A percentile compares a stretch with the other conserved stretches of the same genome.
Evolutionary conservation across 2,888 invertebrate species (phyloP).

Genomic region (Caenorhabditis sinica): DNA sequence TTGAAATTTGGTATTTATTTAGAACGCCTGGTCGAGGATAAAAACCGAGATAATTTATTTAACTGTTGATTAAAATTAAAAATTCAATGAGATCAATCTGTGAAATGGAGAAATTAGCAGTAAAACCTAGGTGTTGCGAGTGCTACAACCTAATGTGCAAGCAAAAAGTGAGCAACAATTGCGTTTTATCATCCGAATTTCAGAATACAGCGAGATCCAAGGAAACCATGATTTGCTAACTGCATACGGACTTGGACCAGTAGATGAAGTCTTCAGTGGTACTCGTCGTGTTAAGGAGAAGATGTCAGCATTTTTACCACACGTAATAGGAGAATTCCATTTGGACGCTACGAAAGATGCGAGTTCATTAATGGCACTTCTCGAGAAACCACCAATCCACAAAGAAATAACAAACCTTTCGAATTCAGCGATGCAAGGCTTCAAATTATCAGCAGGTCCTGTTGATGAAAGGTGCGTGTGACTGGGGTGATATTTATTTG

Average conservation of each 20-base stretch:
- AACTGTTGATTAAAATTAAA: too few relatives aligned
- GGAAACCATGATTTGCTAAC: constrained; percentile 75
- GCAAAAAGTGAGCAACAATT: not conserved
- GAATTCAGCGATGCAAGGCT: constrained; percentile 72
- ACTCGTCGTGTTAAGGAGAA: constrained; percentile 68
- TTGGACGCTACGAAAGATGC: constrained; percentile 68
- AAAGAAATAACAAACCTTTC: constrained; percentile 75
- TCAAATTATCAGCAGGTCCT: constrained; percentile 72
- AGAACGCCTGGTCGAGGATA: too few relatives aligned
- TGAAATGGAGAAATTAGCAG: too few relatives aligned
- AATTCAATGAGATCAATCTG: too few relatives aligned
- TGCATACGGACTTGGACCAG: constrained; percentile 69
- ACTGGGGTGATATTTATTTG: too few relatives aligned
- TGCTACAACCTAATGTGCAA: too few relatives aligned
- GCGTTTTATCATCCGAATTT: constrained; percentile 12
- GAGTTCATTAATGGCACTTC: constrained; percentile 72
- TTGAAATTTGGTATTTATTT: too few relatives aligned
- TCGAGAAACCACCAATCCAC: constrained; percentile 78
- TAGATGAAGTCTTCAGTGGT: constrained; percentile 64
- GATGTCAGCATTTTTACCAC: constrained; percentile 76
- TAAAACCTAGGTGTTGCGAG: too few relatives aligned
- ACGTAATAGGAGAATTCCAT: constrained; percentile 76
- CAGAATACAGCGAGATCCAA: constrained; percentile 69
- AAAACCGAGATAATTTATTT: too few relatives aligned
- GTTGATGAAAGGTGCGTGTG: constrained; percentile 72